Base-by-base conservation (phyloP, 2,888 invertebrate genomes). In the Pollenia labialis region DNA sequence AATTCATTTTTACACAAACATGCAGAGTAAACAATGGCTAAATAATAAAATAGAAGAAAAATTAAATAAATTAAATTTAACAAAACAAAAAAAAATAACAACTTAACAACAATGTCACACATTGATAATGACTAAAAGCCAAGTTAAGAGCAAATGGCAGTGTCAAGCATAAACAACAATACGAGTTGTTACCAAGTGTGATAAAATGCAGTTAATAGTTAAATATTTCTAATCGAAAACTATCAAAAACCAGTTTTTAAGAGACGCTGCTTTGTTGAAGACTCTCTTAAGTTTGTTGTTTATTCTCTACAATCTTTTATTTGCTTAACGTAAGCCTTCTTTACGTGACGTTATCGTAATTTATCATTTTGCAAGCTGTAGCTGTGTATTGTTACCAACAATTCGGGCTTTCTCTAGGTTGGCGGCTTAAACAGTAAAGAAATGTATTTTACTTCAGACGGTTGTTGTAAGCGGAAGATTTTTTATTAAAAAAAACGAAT, bases 401-500 rank as follows among this genome's bases (percentile, higher is more conserved):
- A 87, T 58, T 60, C 68, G 23, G 76, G 77, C 87, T 87, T 87
- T 87, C 81, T 81, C 84, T 69, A 72, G 32, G 18, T 40, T 69
- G 74, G 76, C 60, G 54, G 44, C 54, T 77, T 52, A 56, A 81
- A 54, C 81, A 87, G 87, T 87, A 62, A 77, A 74, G 62, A 87
- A 77, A 74, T 32, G 18, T 64, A 62, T 69, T 80, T 81, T 62
- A 81, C 50, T 74, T 68, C 9, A 85, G 84, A 85, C 77, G 87
- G 85, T 85, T 81, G 85, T 85, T 50, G 62, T 68, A 85, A 84
- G 74, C 87, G 87, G 81, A 77, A 81, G 64, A 77, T 74, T 76
- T 77, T 69, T 32, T 1, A 32, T 32, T 32, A 0, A 58, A n/a
- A 23, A 56, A 62, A 46, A 50, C 6, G 32, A 8, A 58, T 64